Base-by-base conservation (phyloP, 2,888 invertebrate genomes). In the Hybos culiciformis region DNA sequence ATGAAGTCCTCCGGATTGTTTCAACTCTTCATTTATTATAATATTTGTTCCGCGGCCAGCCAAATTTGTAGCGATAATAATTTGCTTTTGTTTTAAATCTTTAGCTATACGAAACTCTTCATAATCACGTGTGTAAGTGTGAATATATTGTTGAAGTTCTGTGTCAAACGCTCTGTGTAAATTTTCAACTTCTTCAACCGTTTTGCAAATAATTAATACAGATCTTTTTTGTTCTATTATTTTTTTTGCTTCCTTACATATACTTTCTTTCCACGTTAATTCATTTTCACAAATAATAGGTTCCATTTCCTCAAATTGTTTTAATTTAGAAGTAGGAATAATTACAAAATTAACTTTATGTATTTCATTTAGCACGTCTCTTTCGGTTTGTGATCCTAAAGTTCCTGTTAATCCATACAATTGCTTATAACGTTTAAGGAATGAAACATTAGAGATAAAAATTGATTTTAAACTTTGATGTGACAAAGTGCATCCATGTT, bases 1-100 rank as follows among this genome's bases (percentile, higher is more conserved):
- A 45, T 65, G 64, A 4, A 67, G 48, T 6, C 66, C 66, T 9
- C 61, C 63, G 4, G 45, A 46, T 4, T 41, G 32, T 11, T 29
- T 18, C 4, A 64, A 37, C 4, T 46, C 43, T 4, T 55, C 12
- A 11, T 51, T 44, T 2, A 58, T 44, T 45, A 58, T 59, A 5
- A 67, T 55, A 44, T 66, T 62, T 2, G 63, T 62, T 6, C 64
- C 65, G 15, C 65, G 48, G 12, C 65, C 63, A n/a, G 62, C 62
- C 5, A 66, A 42, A 44, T 66, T 66, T 5, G 65, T 66, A 12
- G 65, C 56, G 14, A 66, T 51, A 12, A 66, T 53, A 4, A 64
- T 45, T 6, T 57, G 41, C 1, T 54, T 54, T 6, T 45, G 24
- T 9, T 39, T 29, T 15, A 58, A 37, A 5, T 21, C 31, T 12